Conservation (phyloP, 2,113 vertebrate species). For the Poeciliopsis occidentalis region DNA sequence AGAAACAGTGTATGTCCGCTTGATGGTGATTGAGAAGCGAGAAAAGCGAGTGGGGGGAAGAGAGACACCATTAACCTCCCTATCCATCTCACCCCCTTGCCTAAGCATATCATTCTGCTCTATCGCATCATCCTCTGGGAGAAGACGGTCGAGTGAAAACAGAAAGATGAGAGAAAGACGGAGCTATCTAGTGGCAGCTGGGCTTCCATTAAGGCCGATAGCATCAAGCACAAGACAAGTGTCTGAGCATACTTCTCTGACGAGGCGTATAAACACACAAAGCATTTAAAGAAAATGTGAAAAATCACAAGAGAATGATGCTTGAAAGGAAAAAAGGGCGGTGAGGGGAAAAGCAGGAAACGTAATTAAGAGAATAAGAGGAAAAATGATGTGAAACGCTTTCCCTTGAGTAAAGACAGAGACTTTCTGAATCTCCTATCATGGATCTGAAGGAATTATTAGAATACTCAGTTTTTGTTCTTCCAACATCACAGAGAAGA, state of each 20-base stretch:
- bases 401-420: conserved; percentile 27
- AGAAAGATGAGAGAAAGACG: conserved; percentile 65
- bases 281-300: conserved; percentile 6
- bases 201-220: conserved; percentile 71
- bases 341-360: conserved; percentile 22
- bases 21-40: conserved; percentile 54
- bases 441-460: conserved; percentile 42
- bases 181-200: conserved; percentile 67
- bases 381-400: conserved; percentile 23
- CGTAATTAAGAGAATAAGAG: conserved; percentile 29
- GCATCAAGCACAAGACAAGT: conserved; percentile 64
- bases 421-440: conserved; percentile 40
- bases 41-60: conserved; percentile 31
- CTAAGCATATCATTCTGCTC: conserved; percentile 68
- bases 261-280: conserved; percentile 28
- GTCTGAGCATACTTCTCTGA: conserved; percentile 54
- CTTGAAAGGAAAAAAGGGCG: conserved; percentile 9
- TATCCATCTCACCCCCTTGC: conserved; percentile 58
- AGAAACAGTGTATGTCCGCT: conserved; percentile 41
- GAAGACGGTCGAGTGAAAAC: conserved; percentile 56
- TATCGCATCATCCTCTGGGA: conserved; percentile 63
- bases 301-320: conserved; percentile 19
- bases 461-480: conserved; percentile 8
- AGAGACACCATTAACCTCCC: conserved; percentile 67
- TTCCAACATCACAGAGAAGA: conserved; percentile 1